Percentiles rank a stretch among this genome's conserved stretches.
Evolutionary conservation across 2,797 vertebrate genomes (phyloP).

Genomic region (Enteromius afrohamiltoni): DNA sequence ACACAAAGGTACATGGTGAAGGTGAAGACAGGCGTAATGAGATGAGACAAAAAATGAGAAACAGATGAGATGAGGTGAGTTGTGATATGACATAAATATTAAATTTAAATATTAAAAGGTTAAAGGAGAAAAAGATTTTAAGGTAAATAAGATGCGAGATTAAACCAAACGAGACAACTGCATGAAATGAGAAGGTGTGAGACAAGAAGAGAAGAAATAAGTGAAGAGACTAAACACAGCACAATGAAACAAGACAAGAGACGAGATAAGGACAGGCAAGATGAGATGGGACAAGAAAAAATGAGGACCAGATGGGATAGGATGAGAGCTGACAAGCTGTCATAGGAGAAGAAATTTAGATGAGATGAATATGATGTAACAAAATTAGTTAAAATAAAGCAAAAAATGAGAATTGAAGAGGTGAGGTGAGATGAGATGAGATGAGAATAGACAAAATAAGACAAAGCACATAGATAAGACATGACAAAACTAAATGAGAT

Average conservation of each 20-base stretch:
- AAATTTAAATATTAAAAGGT: not conserved
- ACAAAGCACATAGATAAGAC: too few relatives aligned
- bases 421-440: not conserved
- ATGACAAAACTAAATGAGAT: not conserved
- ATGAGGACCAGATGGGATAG: not conserved
- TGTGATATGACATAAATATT: not conserved
- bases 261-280: not conserved
- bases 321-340: not conserved
- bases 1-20: not conserved
- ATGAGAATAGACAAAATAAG: not conserved
- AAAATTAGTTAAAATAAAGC: not conserved
- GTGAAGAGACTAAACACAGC: not conserved
- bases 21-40: not conserved
- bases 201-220: not conserved
- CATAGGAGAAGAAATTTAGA: not conserved
- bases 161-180: not conserved
- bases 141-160: not conserved
- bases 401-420: not conserved
- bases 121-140: not conserved
- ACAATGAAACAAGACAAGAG: not conserved
- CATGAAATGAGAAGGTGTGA: not conserved
- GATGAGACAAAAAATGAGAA: not conserved
- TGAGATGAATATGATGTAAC: not conserved
- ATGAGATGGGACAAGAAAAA: not conserved
- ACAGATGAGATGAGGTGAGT: not conserved